A percentile compares a stretch with the other conserved stretches of the same genome.
Conservation (phyloP, 2,797 vertebrate genomes). For the Tamandua tetradactyla region DNA sequence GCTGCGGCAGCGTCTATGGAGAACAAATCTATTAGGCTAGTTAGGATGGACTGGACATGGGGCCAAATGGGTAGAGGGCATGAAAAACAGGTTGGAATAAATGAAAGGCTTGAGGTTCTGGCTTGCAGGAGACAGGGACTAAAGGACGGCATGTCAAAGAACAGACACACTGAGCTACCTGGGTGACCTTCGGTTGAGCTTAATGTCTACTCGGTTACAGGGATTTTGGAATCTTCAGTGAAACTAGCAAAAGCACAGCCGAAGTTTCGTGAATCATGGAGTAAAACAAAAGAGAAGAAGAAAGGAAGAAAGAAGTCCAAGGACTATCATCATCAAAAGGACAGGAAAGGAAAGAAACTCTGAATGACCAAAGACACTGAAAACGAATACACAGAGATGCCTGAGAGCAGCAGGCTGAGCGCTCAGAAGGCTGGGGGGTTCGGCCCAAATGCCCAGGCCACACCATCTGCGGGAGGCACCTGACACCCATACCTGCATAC, state of each 20-base stretch:
- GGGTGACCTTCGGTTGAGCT: neutral
- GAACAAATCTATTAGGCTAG: neutral
- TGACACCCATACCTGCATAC: no score
- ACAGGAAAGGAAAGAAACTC: neutral
- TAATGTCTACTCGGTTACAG: neutral
- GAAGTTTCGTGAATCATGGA: neutral
- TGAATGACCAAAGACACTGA: neutral
- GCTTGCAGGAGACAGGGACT: accelerated
- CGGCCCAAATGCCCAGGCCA: neutral
- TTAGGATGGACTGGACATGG: neutral
- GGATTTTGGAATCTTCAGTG: neutral
- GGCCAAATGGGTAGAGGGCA: neutral
- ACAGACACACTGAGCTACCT: neutral
- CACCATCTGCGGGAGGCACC: neutral
- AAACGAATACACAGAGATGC: neutral
- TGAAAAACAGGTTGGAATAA: neutral
- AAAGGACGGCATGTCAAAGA: neutral
- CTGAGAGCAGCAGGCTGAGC: neutral
- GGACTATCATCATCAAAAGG: neutral
- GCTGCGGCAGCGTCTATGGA: neutral
- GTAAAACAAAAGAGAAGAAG: neutral
- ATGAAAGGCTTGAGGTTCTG: neutral
- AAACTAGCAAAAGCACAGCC: neutral
- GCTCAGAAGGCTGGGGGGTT: no score
- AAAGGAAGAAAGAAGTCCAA: neutral